Evolutionary conservation across 2,113 vertebrate genomes (phyloP), one percentile per base, ranked within the genome.

Genomic region (Amblyornis subalaris): DNA sequence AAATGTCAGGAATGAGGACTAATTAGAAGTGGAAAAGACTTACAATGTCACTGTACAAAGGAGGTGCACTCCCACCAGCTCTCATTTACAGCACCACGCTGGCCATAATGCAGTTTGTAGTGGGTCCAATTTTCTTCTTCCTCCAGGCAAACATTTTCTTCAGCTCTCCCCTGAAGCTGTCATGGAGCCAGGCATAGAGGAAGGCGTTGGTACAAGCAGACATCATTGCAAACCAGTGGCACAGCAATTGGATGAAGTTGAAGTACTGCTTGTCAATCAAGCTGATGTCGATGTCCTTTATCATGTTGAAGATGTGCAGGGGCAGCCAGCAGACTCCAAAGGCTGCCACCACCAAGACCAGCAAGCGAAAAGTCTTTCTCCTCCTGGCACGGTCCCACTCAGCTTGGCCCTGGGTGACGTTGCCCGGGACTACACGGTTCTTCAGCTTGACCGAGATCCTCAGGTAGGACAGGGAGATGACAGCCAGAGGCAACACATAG

Each of bases 181-280:
- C 98, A 0, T 99, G 98, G 4, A 99, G 97, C 98, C 98, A 99
- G 15, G 98, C 98, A 2, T 99, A 99, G 31, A 99, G 98, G 83
- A 98, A 98, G 12, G 98, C 97, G 38, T 98, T 98, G 78, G 98
- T 98, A 19, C 98, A 98, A 44, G 98, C 98, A 6, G 98, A 98
- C 97, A 98, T 98, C 98, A 98, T 98, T 26, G 98, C 98, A 54
- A 98, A 98, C 97, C 98, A 97, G 96, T 98, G 98, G 70, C 98
- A 98, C 55, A 98, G 97, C 75, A 98, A 97, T 84, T 98, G 98
- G 78, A 98, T 98, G 31, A 98, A 96, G 28, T 98, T 96, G 81
- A 98, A 98, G 91, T 98, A 98, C 67, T 96, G 97, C 93, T 98
- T 99, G 97, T 98, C 97, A 28, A 98, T 98, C 50, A 98, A 95